Conservation (phyloP, 2,888 invertebrate species). For the Dasysyrphus tricinctus region DNA sequence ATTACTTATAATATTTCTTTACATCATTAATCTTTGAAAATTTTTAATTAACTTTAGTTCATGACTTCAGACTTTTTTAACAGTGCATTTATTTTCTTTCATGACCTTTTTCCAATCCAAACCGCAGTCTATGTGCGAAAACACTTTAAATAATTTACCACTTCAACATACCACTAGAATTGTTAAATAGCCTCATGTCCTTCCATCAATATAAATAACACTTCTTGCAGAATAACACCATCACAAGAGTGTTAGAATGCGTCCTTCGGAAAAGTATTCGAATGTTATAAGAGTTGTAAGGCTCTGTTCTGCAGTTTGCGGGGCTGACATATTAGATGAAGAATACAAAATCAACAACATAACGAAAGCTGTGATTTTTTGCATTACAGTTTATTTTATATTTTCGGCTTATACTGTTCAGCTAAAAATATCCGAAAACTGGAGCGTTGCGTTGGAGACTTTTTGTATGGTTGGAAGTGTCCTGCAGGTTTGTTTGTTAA, state of each 20-base stretch:
- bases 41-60: too few species aligned
- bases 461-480: conserved; percentile 66
- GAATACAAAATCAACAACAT: conserved; percentile 52
- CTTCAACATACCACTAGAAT: conserved; percentile 5
- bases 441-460: conserved; percentile 53
- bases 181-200: neutral
- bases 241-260: conserved; percentile 35
- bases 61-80: neutral
- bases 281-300: conserved; percentile 25
- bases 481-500: conserved; percentile 41
- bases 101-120: neutral
- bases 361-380: conserved; percentile 51
- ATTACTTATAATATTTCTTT: too few species aligned
- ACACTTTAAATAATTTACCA: conserved; percentile 43
- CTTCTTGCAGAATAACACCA: neutral
- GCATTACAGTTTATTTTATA: conserved; percentile 51
- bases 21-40: too few species aligned
- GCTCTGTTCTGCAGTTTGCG: conserved; percentile 42
- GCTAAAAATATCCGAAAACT: conserved; percentile 48
- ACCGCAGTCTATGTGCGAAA: conserved; percentile 20
- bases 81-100: neutral
- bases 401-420: conserved; percentile 57
- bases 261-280: conserved; percentile 43
- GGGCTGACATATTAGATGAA: conserved; percentile 54
- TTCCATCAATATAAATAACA: conserved; percentile 54